Base-by-base conservation (phyloP, 2,797 vertebrate genomes). In the Lacerta viridis region DNA sequence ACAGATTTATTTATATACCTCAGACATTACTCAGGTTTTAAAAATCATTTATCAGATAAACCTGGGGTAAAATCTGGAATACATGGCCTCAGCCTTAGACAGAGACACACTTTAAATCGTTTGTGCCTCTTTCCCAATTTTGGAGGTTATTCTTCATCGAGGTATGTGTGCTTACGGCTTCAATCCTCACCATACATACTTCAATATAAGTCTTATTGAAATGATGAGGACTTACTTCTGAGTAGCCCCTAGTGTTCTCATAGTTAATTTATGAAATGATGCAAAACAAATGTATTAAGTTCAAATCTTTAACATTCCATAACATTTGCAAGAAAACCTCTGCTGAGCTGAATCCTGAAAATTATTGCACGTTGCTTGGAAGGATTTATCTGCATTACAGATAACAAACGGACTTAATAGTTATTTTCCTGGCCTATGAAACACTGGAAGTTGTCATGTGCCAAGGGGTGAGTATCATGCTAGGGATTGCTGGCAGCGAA, bases 1-100 rank as follows among this genome's bases (percentile, higher is more conserved):
- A 75, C 91, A 93, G 86, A 93, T 95, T 91, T 91, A 92, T 93
- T 87, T 90, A 84, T 90, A 61, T 92, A 93, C 93, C 61, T 84
- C 88, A 68, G 77, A 93, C 15, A 76, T 92, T 92, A 33, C 83
- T 94, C 71, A 85, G 7, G 13, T 93, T 85, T 81, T 78, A 13
- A 20, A 92, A 85, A n/a, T n/a, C 84, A 66, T 92, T 86, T 77
- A 80, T 80, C 59, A 50, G 64, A 81, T 80, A 81, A 39, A 61
- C 72, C 72, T 39, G 61, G 71, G 79, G 15, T 88, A 75, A 76
- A 87, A 85, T 68, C 83, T 86, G 27, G 89, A 90, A 93, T 46
- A 72, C 43, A 50, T 41, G 55, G 3, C 80, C 87, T 86, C 72
- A n/a, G 90, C 69, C 87, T 1, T 85, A 85, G 87, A 84, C 11